phyloP scores from a whole-genome alignment of 2,113 vertebrate genomes.

The Oreotrochilus melanogaster region DNA sequence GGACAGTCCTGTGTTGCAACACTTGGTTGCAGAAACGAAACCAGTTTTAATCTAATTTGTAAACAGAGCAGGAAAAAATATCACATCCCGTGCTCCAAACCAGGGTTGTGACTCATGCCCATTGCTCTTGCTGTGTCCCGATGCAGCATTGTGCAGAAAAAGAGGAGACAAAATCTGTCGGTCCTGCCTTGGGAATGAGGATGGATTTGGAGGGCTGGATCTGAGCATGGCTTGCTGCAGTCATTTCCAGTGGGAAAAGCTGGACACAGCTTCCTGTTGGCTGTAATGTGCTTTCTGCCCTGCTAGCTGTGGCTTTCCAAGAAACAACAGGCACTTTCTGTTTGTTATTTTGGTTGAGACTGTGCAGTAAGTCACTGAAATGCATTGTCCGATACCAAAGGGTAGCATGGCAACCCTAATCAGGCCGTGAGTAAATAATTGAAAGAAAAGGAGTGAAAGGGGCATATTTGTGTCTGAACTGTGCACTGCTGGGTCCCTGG shows the following conservation, averaged over 20 bases:
- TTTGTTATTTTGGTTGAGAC: not conserved
- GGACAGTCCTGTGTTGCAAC: not conserved
- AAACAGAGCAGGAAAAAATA: not conserved
- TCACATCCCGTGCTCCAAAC: not conserved
- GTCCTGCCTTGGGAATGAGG: not conserved
- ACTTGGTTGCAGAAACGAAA: not conserved
- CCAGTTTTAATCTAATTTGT: not conserved
- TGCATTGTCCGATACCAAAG: not conserved
- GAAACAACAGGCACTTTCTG: not conserved
- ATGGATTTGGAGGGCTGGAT: not conserved
- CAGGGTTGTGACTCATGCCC: not conserved
- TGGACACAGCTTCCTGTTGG: not conserved
- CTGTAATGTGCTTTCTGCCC: not conserved
- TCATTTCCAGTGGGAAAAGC: not conserved
- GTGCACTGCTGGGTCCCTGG: not conserved
- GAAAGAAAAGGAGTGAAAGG: conserved; percentile 1
- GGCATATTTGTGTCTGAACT: not conserved
- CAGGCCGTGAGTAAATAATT: not conserved
- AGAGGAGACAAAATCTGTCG: not conserved
- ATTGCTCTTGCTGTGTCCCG: not conserved
- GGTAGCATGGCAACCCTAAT: not conserved
- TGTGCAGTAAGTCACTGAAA: conserved; percentile 1
- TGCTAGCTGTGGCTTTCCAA: not conserved
- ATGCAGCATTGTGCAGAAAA: not conserved
- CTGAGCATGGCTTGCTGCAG: not conserved